Base-by-base conservation (phyloP, 2,888 invertebrate species). In the Agonum fuliginosum region DNA sequence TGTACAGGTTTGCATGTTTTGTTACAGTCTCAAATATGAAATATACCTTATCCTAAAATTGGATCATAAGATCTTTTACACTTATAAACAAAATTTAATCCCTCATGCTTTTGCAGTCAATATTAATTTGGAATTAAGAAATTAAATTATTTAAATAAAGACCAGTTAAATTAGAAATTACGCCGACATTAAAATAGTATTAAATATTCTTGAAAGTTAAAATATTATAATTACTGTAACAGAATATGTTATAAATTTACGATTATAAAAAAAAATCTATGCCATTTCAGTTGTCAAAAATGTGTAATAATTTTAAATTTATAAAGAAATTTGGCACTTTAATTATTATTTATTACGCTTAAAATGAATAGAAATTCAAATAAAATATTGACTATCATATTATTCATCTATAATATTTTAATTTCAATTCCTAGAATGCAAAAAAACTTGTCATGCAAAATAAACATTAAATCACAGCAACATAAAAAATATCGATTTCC, bases 401-500 rank as follows among this genome's bases (percentile, higher is more conserved):
- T 46, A 46, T 46, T 17, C 46, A 17, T 46, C 8, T 46, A 8
- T 46, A 46, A 46, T 46, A 46, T 46, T 46, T 46, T 46, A 46
- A 46, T 46, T 46, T 46, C 37, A 37, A 37, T 37, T 37, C 46
- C 17, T 12, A 17, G 46, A 46, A 46, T 17, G 19, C 3, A 17
- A 46, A 46, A 30, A 46, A 46, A 46, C 46, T 17, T 46, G 46
- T 46, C 46, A 46, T 46, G 46, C 46, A 46, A 46, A 46, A 46
- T 46, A 46, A n/a, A 14, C 46, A 46, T 46, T 46, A 46, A 3
- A 46, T 46, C 46, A 46, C 12, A 46, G 17, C 46, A 46, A 46
- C n/a, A 46, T 6, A 17, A 46, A 17, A 6, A 46, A 17, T 46
- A 46, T 46, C 17, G 46, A 46, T 46, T 46, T 46, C 46, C 17